phyloP scores from a whole-genome alignment of 2,888 invertebrate species.

The Gisinianus flammeolus region DNA sequence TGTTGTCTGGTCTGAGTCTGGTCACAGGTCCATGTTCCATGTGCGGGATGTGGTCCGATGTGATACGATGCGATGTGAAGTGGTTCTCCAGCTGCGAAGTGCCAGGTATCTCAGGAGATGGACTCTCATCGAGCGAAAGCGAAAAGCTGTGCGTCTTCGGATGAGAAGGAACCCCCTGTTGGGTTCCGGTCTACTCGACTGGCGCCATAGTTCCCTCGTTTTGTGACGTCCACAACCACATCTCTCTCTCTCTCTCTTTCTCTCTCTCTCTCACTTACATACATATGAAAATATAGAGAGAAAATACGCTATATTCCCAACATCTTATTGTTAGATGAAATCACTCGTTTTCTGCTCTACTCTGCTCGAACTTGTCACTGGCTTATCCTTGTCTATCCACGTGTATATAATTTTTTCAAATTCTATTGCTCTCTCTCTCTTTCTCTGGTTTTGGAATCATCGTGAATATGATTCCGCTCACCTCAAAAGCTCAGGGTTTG shows the following conservation, averaged over 20 bases:
- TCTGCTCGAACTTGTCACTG: neutral
- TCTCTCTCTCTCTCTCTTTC: too few relatives aligned
- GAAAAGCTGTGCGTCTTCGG: constrained; percentile 43
- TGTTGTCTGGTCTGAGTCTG: neutral
- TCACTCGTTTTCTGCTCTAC: neutral
- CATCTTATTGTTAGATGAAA: neutral
- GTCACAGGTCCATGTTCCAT: constrained; percentile 25
- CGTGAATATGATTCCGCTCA: constrained; percentile 27
- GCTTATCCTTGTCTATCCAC: constrained; percentile 5
- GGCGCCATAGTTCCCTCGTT: constrained; percentile 57
- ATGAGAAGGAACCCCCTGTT: constrained; percentile 57
- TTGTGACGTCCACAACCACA: constrained; percentile 24
- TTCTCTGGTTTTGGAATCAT: neutral
- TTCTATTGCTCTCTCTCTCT: constrained; percentile 3
- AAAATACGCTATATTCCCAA: neutral
- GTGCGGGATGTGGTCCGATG: constrained; percentile 43
- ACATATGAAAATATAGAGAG: neutral
- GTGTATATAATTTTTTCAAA: constrained; percentile 12
- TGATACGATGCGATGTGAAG: constrained; percentile 43
- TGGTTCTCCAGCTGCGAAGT: constrained; percentile 56
- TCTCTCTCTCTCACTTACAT: neutral
- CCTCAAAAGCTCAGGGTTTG: neutral
- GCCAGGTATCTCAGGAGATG: constrained; percentile 48
- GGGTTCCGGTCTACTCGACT: constrained; percentile 57
- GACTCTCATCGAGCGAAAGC: constrained; percentile 51